A percentile compares a stretch with the other conserved stretches of the same genome.
Evolutionary conservation across 1,140 invertebrate genomes (phyloP).

Genomic region (Monomorium pharaonis): DNA sequence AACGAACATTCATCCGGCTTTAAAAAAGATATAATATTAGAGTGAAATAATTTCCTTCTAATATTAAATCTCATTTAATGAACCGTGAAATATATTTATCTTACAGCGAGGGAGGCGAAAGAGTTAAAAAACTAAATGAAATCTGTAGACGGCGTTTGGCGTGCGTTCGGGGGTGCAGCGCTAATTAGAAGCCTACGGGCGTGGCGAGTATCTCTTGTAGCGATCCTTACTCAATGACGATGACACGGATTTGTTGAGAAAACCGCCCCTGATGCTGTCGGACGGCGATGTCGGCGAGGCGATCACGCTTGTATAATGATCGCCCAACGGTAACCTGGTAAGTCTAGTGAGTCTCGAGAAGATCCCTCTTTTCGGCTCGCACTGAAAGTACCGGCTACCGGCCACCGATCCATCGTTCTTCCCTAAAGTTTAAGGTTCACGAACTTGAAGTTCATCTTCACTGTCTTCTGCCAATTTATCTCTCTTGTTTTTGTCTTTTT

Average conservation of each 20-base stretch:
- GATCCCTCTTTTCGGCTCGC: conserved; percentile 96
- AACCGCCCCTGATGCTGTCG: conserved; percentile 71
- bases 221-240: conserved; percentile 83
- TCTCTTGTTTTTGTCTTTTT: background rate
- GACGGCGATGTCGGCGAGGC: conserved; percentile 81
- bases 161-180: conserved; percentile 13
- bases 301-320: conserved; percentile 74
- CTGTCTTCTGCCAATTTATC: background rate
- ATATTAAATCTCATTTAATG: background rate
- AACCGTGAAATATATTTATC: background rate
- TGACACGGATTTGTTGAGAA: conserved; percentile 79
- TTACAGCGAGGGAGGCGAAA: background rate
- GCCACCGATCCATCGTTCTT: conserved; percentile 99
- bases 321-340: conserved; percentile 89
- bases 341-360: conserved; percentile 96
- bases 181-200: conserved; percentile 60
- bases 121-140: background rate
- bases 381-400: conserved; percentile 96
- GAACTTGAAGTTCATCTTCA: background rate
- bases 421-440: conserved; percentile 85
- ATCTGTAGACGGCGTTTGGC: conserved; percentile 3
- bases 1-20: background rate
- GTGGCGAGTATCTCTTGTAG: conserved; percentile 73
- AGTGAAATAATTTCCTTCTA: background rate
- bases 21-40: background rate